A percentile compares a stretch with the other conserved stretches of the same genome.
These are phyloP conservation scores for Dryococelus australis DNA, from an alignment of 2,888 invertebrate genomes.

Conservation along the genomic window DNA sequence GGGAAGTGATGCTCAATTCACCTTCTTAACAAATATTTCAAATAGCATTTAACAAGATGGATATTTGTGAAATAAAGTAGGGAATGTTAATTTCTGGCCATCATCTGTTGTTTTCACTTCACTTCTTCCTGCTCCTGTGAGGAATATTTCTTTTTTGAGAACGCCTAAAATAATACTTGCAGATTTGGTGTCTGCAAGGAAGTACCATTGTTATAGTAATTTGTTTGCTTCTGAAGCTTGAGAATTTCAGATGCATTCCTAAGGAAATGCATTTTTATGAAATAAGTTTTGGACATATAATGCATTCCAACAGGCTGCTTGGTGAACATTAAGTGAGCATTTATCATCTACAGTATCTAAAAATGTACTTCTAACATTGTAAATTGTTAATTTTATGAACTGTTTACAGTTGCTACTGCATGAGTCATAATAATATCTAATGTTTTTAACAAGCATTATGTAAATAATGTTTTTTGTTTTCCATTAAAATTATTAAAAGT, in stretches of 20 bases:
- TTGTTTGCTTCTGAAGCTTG: neutral
- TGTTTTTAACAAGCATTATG: neutral
- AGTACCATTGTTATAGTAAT: neutral
- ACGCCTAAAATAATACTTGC: neutral
- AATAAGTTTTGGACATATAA: neutral
- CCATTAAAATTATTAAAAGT: neutral
- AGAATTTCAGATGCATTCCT: neutral
- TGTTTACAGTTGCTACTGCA: neutral
- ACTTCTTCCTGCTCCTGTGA: neutral
- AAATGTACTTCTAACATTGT: neutral
- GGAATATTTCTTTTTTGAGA: too few species aligned
- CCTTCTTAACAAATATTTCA: neutral
- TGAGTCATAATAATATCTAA: neutral
- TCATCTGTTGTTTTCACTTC: neutral
- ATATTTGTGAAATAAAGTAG: too few species aligned
- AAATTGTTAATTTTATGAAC: neutral
- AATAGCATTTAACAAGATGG: neutral
- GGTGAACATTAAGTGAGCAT: neutral
- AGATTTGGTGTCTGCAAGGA: neutral
- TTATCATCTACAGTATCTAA: neutral
- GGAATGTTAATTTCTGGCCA: neutral
- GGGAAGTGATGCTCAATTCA: too few species aligned
- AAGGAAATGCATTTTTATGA: neutral
- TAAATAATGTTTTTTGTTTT: neutral
- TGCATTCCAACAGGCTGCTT: neutral